Percentiles rank a stretch among this genome's conserved stretches.
phyloP scores from a whole-genome alignment of 2,888 invertebrate species.

The Pilophorus perplexus region DNA sequence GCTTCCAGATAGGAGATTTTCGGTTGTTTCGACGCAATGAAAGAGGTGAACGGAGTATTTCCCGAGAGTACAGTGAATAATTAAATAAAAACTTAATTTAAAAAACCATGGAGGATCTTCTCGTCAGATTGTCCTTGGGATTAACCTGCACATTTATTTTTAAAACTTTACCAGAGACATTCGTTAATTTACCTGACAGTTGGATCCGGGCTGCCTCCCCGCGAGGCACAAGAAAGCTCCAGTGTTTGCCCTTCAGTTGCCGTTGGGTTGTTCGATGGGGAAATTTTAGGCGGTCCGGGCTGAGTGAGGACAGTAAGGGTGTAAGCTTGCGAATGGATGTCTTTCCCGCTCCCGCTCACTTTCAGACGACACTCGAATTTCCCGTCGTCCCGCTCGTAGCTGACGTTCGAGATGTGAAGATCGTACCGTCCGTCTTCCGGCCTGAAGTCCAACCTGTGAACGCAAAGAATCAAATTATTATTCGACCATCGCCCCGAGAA shows the following conservation, averaged over 20 bases:
- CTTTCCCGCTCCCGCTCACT: constrained; percentile 77
- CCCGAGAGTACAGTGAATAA: too few species aligned
- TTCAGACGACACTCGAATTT: constrained; percentile 86
- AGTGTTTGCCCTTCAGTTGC: constrained; percentile 78
- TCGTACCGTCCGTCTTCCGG: constrained; percentile 83
- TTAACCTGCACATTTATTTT: neutral
- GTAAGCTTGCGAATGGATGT: constrained; percentile 70
- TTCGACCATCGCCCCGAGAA: neutral
- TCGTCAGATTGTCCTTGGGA: too few species aligned
- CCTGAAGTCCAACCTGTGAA: constrained; percentile 70
- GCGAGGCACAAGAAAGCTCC: constrained; percentile 75
- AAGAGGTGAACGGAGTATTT: too few species aligned
- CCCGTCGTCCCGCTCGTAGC: constrained; percentile 87
- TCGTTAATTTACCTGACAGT: constrained; percentile 64
- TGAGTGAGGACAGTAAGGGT: constrained; percentile 80
- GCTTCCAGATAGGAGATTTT: too few species aligned
- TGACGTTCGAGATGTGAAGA: constrained; percentile 81
- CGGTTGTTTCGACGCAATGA: too few species aligned
- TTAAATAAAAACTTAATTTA: too few species aligned
- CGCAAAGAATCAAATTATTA: too few species aligned
- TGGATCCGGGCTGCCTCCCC: constrained; percentile 88
- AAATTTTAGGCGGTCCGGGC: constrained; percentile 75
- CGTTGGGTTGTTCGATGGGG: constrained; percentile 71
- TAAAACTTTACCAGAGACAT: neutral
- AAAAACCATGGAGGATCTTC: too few species aligned